Base-by-base conservation (phyloP, 2,113 vertebrate species). In the Bubalus kerabau region DNA sequence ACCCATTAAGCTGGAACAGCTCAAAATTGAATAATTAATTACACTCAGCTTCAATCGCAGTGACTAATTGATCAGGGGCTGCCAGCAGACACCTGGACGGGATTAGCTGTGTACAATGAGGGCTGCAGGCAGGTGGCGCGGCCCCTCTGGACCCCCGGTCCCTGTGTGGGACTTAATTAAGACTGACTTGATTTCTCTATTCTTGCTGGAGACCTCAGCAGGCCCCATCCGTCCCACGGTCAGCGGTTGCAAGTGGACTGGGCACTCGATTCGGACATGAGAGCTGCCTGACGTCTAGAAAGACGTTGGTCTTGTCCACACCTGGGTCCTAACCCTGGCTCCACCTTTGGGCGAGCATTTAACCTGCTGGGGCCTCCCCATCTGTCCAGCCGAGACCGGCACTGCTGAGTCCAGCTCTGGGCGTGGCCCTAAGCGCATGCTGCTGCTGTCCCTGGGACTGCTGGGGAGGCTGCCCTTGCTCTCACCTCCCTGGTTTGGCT, bases 1-100 rank as follows among this genome's bases (percentile, higher is more conserved):
- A 88, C 2, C 62, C 96, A 97, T 93, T 94, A 97, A 93, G 96
- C 97, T 96, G 96, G 93, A 97, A 84, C 89, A 87, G 97, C 96
- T 97, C 95, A 67, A 96, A 97, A 98, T 95, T 96, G 97, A 98
- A 98, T 98, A 98, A 98, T 98, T 97, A 98, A 98, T 98, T 97
- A 97, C 57, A 89, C 93, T 97, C 94, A 14, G 97, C 97, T 87
- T 96, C 94, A 86, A 52, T 91, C 13, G 60, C 80, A 85, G 96
- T 71, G 95, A 97, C 96, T 98, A 96, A 98, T 97, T 98, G 98
- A 97, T 95, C 86, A 23, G 97, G 94, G 95, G 82, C 60, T 43
- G 60, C 88, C 96, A 59, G 96, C 86, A 95, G 97, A 94, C 96
- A 97, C 98, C 98, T 98, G 98, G 95, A 90, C 3, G 6, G 97